These are phyloP conservation scores for Andrena bicolor DNA, from an alignment of 2,888 invertebrate species.

Conservation along the genomic window DNA sequence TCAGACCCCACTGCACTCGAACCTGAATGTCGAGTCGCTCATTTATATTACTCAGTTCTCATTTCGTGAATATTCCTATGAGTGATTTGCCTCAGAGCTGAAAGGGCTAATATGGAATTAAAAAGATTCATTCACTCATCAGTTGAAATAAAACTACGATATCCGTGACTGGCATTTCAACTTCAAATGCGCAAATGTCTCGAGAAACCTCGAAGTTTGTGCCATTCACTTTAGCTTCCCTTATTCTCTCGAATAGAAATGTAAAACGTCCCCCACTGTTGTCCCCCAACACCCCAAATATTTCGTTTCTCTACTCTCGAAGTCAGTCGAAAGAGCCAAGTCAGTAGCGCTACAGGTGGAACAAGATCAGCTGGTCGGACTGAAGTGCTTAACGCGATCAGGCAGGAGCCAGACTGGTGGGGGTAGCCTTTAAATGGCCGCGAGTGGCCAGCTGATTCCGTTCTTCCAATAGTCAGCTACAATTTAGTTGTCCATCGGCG, in stretches of 20 bases:
- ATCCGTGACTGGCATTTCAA: neutral
- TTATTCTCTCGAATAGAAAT: conserved; percentile 22
- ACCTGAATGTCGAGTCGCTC: neutral
- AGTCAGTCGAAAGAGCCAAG: neutral
- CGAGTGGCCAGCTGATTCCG: too few species aligned
- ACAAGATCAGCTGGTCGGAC: neutral
- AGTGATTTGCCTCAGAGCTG: conserved; percentile 19
- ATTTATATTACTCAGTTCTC: neutral
- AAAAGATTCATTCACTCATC: neutral
- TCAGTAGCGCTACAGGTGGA: neutral
- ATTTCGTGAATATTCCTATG: neutral
- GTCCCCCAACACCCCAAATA: neutral
- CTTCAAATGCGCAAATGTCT: neutral
- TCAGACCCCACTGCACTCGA: conserved; percentile 9
- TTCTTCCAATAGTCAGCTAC: too few species aligned
- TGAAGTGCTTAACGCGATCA: too few species aligned
- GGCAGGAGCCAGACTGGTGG: too few species aligned
- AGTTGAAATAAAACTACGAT: neutral
- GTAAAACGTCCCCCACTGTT: neutral
- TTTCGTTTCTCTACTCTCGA: neutral
- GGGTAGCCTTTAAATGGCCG: too few species aligned
- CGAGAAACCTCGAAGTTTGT: conserved; percentile 28
- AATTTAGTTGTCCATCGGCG: neutral
- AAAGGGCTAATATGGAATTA: conserved; percentile 30
- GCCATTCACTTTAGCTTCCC: neutral